These are phyloP conservation scores for Champsocephalus gunnari DNA, from an alignment of 2,797 vertebrate genomes.

Conservation along the genomic window DNA sequence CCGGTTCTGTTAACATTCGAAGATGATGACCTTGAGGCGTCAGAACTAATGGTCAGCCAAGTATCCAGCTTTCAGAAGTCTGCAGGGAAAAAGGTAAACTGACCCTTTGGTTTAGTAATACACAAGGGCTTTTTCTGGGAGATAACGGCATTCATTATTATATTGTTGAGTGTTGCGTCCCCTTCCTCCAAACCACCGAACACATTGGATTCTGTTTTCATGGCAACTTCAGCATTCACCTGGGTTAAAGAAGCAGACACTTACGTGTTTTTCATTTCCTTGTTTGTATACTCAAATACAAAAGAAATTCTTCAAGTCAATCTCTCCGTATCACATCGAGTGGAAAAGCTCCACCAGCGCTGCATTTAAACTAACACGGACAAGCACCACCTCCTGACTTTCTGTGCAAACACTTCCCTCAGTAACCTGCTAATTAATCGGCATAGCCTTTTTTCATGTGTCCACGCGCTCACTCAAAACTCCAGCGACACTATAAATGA, in stretches of 20 bases:
- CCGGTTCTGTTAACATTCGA: slow-evolving; percentile 86
- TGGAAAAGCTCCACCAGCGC: background rate
- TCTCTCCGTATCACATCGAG: slow-evolving; percentile 6
- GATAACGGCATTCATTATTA: background rate
- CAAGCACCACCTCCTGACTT: slow-evolving; percentile 31
- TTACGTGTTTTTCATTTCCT: slow-evolving; percentile 35
- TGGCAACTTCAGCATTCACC: slow-evolving; percentile 18
- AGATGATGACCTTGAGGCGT: slow-evolving; percentile 84
- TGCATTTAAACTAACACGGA: slow-evolving; percentile 20
- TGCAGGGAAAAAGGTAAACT: slow-evolving; percentile 88
- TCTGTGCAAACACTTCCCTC: slow-evolving; percentile 11
- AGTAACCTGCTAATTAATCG: slow-evolving; percentile 11
- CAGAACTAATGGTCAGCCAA: slow-evolving; percentile 86
- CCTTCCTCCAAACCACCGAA: slow-evolving; percentile 14
- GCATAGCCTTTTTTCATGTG: background rate
- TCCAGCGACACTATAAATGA: background rate
- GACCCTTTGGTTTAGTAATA: background rate
- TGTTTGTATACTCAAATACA: slow-evolving; percentile 28
- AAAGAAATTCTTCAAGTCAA: slow-evolving; percentile 6
- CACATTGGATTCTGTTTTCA: slow-evolving; percentile 4
- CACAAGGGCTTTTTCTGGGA: background rate
- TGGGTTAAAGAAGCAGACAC: slow-evolving; percentile 12
- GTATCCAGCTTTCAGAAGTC: slow-evolving; percentile 87
- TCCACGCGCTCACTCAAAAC: background rate
- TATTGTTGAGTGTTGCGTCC: slow-evolving; percentile 20